Evolutionary conservation across 2,888 invertebrate species (phyloP).

Genomic region (Noctua janthe): DNA sequence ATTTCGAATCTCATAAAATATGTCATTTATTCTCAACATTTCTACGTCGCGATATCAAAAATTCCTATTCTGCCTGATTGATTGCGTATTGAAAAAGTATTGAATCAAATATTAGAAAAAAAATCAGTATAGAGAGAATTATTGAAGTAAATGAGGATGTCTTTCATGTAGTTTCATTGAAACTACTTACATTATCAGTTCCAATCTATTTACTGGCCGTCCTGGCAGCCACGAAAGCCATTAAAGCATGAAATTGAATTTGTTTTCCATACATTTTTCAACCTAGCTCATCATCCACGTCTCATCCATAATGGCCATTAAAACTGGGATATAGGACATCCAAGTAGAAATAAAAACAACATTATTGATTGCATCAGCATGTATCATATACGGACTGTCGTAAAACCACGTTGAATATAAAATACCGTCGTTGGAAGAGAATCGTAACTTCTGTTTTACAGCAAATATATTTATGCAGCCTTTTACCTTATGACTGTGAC

Average conservation of each 20-base stretch:
- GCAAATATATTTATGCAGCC: slow-evolving; percentile 69
- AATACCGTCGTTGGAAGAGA: slow-evolving; percentile 65
- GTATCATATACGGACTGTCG: slow-evolving; percentile 64
- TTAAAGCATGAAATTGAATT: slow-evolving; percentile 42
- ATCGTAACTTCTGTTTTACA: slow-evolving; percentile 71
- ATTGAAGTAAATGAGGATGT: neutral
- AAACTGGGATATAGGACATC: slow-evolving; percentile 37
- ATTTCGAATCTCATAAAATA: slow-evolving; percentile 10
- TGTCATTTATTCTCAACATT: slow-evolving; percentile 3
- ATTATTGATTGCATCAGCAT: slow-evolving; percentile 76
- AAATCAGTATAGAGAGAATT: neutral
- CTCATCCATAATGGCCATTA: slow-evolving; percentile 36
- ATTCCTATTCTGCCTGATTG: slow-evolving; percentile 9
- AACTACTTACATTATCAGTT: slow-evolving; percentile 5
- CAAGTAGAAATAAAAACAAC: slow-evolving; percentile 54
- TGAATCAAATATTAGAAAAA: neutral
- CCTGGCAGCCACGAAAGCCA: slow-evolving; percentile 13
- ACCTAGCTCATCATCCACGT: slow-evolving; percentile 14
- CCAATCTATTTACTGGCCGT: slow-evolving; percentile 8
- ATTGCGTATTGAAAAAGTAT: neutral
- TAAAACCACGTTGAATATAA: slow-evolving; percentile 74
- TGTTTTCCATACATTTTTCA: slow-evolving; percentile 36
- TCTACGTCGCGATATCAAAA: slow-evolving; percentile 15
- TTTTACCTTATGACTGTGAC: slow-evolving; percentile 45
- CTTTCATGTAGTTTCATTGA: neutral